Evolutionary conservation across 2,888 invertebrate species (phyloP).

Genomic region (Hypomecis punctinalis): DNA sequence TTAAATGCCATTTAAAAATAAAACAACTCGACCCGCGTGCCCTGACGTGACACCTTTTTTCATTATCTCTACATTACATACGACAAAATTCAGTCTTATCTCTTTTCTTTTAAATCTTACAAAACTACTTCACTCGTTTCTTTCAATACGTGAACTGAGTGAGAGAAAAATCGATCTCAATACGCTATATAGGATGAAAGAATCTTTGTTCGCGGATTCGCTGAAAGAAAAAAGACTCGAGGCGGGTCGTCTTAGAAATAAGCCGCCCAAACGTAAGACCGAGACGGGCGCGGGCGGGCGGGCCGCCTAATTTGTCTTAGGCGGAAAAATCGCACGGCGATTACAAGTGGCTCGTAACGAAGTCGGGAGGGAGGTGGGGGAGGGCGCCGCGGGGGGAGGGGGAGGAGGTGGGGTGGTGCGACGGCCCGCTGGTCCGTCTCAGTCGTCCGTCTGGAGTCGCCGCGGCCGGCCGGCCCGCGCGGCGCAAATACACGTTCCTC

Average conservation of each 20-base stretch:
- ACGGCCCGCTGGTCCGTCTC: constrained; percentile 71
- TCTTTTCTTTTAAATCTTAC: too few relatives aligned
- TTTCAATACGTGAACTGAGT: background rate
- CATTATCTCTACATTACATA: too few relatives aligned
- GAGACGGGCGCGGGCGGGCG: constrained; percentile 65
- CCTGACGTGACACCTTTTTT: too few relatives aligned
- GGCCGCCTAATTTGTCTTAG: constrained; percentile 84
- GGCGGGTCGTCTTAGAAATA: constrained; percentile 70
- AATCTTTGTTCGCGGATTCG: constrained; percentile 25
- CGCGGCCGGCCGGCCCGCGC: constrained; percentile 84
- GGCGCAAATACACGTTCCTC: constrained; percentile 83
- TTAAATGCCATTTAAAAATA: constrained; percentile 84
- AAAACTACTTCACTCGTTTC: too few relatives aligned
- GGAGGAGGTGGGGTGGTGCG: constrained; percentile 49
- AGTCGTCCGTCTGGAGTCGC: constrained; percentile 85
- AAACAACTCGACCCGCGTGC: constrained; percentile 64
- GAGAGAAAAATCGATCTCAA: constrained; percentile 13
- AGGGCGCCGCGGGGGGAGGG: constrained; percentile 48
- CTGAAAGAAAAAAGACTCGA: constrained; percentile 58
- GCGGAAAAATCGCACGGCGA: constrained; percentile 84
- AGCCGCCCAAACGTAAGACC: constrained; percentile 72
- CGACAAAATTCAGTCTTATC: too few relatives aligned
- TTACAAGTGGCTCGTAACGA: constrained; percentile 85
- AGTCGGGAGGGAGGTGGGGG: constrained; percentile 70
- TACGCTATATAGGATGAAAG: constrained; percentile 3